Evolutionary conservation across 2,113 vertebrate genomes (phyloP).

Genomic region (Dromiciops gliroides): DNA sequence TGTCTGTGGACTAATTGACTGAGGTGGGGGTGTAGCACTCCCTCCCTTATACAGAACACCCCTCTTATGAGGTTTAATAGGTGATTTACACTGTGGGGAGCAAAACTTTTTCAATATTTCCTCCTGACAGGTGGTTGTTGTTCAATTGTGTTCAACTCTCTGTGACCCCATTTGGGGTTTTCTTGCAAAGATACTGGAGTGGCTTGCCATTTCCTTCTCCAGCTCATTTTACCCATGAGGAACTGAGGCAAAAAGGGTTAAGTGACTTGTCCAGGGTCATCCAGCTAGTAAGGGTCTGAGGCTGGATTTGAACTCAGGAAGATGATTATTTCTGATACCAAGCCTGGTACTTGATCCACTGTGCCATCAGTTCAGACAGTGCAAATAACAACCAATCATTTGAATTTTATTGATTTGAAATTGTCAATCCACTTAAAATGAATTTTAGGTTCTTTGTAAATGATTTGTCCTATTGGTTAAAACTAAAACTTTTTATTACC

Average conservation of each 20-base stretch:
- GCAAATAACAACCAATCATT: neutral
- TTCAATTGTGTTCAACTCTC: neutral
- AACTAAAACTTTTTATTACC: slow-evolving; percentile 49
- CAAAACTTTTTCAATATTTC: neutral
- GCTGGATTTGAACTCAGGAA: neutral
- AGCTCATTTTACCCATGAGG: neutral
- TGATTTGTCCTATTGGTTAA: slow-evolving; percentile 32
- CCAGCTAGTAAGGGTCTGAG: neutral
- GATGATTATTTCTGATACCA: neutral
- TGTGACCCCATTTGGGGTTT: neutral
- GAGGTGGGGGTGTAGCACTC: neutral
- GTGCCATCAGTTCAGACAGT: neutral
- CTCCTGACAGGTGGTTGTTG: neutral
- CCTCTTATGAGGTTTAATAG: neutral
- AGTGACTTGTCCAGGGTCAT: neutral
- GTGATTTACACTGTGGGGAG: neutral
- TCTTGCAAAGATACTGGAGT: neutral
- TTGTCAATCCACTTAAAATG: neutral
- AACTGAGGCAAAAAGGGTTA: neutral
- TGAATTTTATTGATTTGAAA: neutral
- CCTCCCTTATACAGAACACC: neutral
- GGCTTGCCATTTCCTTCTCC: neutral
- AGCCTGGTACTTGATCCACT: neutral
- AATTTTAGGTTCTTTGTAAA: neutral
- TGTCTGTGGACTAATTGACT: neutral